A percentile compares a stretch with the other conserved stretches of the same genome.
These are phyloP conservation scores for Antennarius striatus DNA, from an alignment of 2,113 vertebrate species.

Conservation along the genomic window DNA sequence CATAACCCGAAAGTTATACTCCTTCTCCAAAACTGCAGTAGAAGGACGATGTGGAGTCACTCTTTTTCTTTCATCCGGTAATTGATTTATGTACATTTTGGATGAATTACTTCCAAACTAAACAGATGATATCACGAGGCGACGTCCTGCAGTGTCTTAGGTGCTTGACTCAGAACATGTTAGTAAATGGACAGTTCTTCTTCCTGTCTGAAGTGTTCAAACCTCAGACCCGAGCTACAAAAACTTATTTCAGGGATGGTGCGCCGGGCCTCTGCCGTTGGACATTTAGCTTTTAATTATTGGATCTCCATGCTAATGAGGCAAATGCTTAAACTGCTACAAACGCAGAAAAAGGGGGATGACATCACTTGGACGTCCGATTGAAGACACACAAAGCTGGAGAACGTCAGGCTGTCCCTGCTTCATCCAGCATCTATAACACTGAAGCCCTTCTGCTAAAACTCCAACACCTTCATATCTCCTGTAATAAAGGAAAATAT, in stretches of 20 bases:
- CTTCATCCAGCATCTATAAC: constrained; percentile 3
- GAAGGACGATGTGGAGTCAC: too few relatives aligned
- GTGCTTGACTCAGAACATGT: neutral
- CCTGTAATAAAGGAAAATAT: neutral
- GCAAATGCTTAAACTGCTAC: constrained; percentile 40
- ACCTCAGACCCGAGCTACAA: too few relatives aligned
- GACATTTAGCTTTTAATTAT: constrained; percentile 35
- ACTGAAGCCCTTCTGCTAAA: neutral
- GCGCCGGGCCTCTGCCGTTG: constrained; percentile 17
- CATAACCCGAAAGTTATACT: too few relatives aligned
- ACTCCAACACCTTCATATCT: neutral
- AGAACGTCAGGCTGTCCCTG: constrained; percentile 9
- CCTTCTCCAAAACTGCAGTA: too few relatives aligned
- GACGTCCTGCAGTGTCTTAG: neutral
- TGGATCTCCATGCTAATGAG: constrained; percentile 47
- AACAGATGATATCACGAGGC: constrained; percentile 36
- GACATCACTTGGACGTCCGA: constrained; percentile 31
- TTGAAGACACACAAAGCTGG: constrained; percentile 26
- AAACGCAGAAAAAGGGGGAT: constrained; percentile 30
- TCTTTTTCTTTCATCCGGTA: neutral
- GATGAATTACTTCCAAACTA: neutral
- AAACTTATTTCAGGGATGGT: neutral
- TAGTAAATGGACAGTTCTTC: too few relatives aligned
- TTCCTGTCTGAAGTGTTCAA: too few relatives aligned
- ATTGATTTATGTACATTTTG: constrained; percentile 6